These are phyloP conservation scores for Lophochroa leadbeateri DNA, from an alignment of 2,113 vertebrate species.

Conservation along the genomic window DNA sequence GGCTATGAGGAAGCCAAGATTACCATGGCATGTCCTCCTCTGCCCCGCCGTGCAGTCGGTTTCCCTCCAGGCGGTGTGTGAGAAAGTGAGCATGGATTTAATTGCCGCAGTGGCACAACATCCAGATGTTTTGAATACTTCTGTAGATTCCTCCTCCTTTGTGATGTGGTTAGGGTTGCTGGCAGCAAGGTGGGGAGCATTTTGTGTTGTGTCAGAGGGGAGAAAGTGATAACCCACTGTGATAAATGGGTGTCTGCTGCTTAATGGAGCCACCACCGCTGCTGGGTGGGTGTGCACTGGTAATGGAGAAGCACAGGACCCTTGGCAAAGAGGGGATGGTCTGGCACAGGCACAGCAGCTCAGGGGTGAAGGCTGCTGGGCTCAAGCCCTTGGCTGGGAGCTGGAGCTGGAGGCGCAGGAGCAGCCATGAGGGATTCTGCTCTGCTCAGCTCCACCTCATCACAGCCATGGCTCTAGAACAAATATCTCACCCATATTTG, in stretches of 20 bases:
- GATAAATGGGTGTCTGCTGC: background rate
- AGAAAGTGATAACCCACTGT: background rate
- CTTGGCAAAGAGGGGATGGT: accelerated
- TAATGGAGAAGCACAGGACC: background rate
- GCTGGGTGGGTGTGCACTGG: accelerated
- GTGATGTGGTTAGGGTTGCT: constrained; percentile 60
- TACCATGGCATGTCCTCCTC: constrained; percentile 19
- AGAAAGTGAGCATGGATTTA: constrained; percentile 45
- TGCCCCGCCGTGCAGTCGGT: background rate
- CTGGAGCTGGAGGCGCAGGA: background rate
- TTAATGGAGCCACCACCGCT: background rate
- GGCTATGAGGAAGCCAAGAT: background rate
- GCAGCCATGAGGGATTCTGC: background rate
- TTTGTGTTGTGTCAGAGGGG: background rate
- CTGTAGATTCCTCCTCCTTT: constrained; percentile 50
- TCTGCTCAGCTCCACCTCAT: background rate
- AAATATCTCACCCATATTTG: background rate
- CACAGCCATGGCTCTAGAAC: accelerated
- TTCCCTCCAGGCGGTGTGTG: constrained; percentile 14
- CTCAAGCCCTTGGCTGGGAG: background rate
- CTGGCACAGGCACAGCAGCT: background rate
- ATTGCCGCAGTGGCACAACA: constrained; percentile 34
- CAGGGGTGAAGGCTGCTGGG: background rate
- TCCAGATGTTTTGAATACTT: constrained; percentile 65
- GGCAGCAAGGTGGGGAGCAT: constrained; percentile 2